Evolutionary conservation across 2,888 invertebrate species (phyloP).

Genomic region (Falcaria lacertinaria): DNA sequence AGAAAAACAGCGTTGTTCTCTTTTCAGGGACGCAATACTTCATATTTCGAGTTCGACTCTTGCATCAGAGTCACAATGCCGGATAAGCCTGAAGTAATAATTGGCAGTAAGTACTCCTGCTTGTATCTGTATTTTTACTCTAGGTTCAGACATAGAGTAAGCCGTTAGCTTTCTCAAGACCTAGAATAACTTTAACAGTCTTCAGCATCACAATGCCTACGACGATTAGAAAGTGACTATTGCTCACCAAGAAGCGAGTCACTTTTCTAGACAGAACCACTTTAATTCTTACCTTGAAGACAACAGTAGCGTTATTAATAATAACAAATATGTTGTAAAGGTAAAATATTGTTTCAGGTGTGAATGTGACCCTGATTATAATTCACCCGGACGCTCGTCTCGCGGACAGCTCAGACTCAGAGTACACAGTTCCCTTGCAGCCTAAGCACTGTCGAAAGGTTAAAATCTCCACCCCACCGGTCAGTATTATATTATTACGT

Average conservation of each 20-base stretch:
- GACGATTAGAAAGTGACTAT: too few species aligned
- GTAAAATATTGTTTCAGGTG: conserved; percentile 22
- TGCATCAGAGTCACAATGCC: conserved; percentile 35
- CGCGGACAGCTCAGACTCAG: not conserved
- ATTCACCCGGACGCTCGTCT: conserved; percentile 24
- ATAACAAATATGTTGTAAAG: too few species aligned
- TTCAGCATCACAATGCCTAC: too few species aligned
- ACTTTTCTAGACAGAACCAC: too few species aligned
- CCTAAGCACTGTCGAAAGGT: not conserved
- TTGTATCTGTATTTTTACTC: too few species aligned
- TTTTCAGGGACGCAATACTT: conserved; percentile 24
- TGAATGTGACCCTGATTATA: conserved; percentile 27
- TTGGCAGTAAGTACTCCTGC: conserved; percentile 33
- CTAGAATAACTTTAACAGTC: too few species aligned
- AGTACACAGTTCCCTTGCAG: not conserved
- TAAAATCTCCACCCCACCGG: not conserved
- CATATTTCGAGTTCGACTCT: conserved; percentile 26
- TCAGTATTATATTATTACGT: not conserved
- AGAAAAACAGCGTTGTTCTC: conserved; percentile 1
- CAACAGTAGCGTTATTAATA: too few species aligned
- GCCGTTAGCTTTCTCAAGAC: too few species aligned
- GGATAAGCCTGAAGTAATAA: conserved; percentile 17
- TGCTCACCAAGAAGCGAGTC: too few species aligned
- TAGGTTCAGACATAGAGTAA: too few species aligned
- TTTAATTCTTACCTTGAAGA: too few species aligned